Evolutionary conservation across 2,888 invertebrate genomes (phyloP).

Genomic region (Dryadula phaetusa): DNA sequence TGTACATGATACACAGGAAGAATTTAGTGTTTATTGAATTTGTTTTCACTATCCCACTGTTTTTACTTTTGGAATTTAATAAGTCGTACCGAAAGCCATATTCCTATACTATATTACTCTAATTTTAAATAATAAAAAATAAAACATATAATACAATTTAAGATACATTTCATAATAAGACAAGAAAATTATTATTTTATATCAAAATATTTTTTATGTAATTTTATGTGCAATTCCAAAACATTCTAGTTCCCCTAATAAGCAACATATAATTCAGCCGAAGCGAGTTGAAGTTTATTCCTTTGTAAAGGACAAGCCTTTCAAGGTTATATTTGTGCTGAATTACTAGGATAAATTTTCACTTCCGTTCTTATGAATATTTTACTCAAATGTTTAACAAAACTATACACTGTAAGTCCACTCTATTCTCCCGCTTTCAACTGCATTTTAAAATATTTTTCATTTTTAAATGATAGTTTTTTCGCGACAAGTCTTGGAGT

Average conservation of each 20-base stretch:
- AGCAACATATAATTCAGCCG: background rate
- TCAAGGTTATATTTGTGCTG: background rate
- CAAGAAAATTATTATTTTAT: no score
- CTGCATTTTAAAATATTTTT: conserved; percentile 9
- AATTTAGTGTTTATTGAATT: no score
- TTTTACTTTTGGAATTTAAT: no score
- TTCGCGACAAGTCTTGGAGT: background rate
- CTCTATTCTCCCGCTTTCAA: conserved; percentile 7
- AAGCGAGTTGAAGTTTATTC: background rate
- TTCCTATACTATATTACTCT: no score
- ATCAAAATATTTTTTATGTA: no score
- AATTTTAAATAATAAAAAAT: no score
- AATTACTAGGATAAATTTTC: background rate
- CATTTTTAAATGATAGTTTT: conserved; percentile 9
- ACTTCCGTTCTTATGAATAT: conserved; percentile 4
- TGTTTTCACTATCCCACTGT: no score
- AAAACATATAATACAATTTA: no score
- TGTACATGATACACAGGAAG: no score
- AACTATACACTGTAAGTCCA: conserved; percentile 5
- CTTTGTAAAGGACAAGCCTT: background rate
- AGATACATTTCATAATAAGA: no score
- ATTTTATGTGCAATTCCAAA: no score
- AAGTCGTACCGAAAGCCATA: no score
- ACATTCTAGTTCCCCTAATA: background rate
- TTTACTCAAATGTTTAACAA: conserved; percentile 17